phyloP scores from a whole-genome alignment of 2,888 invertebrate genomes.

The Clanis bilineata region DNA sequence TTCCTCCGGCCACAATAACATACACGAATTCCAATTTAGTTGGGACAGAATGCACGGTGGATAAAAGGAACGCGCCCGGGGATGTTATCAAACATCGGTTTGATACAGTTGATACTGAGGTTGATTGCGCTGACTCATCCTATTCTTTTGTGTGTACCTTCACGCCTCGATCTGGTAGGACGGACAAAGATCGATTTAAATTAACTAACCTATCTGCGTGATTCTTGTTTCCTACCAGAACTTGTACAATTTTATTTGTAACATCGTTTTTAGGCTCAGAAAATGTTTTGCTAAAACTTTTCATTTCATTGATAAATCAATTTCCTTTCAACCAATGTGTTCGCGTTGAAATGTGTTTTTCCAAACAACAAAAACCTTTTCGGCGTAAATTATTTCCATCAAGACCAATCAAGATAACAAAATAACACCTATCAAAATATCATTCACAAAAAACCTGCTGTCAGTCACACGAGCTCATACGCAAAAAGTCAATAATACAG shows the following conservation, averaged over 20 bases:
- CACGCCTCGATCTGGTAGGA: neutral
- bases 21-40: constrained; percentile 70
- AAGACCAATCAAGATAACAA: constrained; percentile 37
- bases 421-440: constrained; percentile 42
- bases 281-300: too few species aligned
- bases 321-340: neutral
- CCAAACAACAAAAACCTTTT: constrained; percentile 11
- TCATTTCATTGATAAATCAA: constrained; percentile 12
- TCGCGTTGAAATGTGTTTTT: constrained; percentile 3
- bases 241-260: too few species aligned
- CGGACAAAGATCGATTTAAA: neutral
- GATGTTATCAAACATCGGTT: constrained; percentile 55
- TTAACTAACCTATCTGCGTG: neutral
- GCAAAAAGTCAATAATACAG: constrained; percentile 48
- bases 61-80: constrained; percentile 49
- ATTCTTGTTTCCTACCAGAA: too few species aligned
- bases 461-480: constrained; percentile 33
- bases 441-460: constrained; percentile 38
- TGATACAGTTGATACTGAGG: constrained; percentile 48
- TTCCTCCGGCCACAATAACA: constrained; percentile 74
- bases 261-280: too few species aligned
- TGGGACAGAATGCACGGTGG: constrained; percentile 54
- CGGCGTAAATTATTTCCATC: constrained; percentile 21
- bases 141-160: constrained; percentile 3
- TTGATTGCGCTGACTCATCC: constrained; percentile 19